Conservation (phyloP, 2,888 invertebrate species). For the Pediacus dermestoides region DNA sequence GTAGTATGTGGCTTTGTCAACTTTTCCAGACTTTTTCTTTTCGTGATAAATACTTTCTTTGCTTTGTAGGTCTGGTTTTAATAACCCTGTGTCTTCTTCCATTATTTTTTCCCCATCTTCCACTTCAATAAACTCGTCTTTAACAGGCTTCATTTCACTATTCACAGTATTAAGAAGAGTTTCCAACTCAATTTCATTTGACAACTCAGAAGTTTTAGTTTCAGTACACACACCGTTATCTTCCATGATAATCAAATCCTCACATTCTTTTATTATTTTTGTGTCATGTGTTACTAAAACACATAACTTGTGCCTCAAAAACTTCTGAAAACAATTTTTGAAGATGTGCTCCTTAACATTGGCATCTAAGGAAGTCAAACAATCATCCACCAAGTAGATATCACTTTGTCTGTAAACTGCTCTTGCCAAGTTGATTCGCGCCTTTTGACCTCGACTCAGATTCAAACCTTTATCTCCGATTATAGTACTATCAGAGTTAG, state of each 20-base stretch:
- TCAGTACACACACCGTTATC: too few species aligned
- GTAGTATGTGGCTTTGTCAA: constrained; percentile 29
- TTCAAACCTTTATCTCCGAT: constrained; percentile 77
- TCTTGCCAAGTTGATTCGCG: constrained; percentile 71
- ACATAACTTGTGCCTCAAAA: constrained; percentile 30
- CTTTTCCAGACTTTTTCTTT: constrained; percentile 29
- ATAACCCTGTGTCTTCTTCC: constrained; percentile 11
- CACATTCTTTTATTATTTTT: constrained; percentile 21
- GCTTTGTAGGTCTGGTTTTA: constrained; percentile 6
- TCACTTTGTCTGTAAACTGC: constrained; percentile 72
- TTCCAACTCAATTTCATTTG: constrained; percentile 1
- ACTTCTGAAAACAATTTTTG: constrained; percentile 52
- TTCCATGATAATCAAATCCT: constrained; percentile 23
- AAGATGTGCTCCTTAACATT: constrained; percentile 69
- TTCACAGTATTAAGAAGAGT: neutral
- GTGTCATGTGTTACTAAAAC: constrained; percentile 29
- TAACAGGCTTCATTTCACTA: constrained; percentile 8
- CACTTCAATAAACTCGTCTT: constrained; percentile 5
- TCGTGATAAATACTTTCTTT: constrained; percentile 28
- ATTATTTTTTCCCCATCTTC: constrained; percentile 18
- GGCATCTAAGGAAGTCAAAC: constrained; percentile 74
- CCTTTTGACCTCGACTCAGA: constrained; percentile 77
- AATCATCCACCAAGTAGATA: constrained; percentile 74
- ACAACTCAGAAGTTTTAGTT: too few species aligned
- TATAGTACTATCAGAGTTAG: constrained; percentile 67